These are phyloP conservation scores for Tetramorium simillimum DNA, from an alignment of 1,140 invertebrate genomes.

Conservation along the genomic window DNA sequence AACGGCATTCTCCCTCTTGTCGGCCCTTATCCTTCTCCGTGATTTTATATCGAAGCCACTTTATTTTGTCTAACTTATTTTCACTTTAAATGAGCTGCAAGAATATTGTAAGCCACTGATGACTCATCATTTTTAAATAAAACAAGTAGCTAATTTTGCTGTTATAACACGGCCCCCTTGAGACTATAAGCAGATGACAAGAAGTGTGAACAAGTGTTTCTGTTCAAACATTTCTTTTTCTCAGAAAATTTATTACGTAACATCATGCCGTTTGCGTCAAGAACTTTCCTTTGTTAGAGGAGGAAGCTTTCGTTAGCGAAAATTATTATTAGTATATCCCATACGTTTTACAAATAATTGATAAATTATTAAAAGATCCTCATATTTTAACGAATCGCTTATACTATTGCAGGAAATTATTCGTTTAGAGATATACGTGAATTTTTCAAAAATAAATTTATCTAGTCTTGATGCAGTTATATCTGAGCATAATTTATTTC, in stretches of 20 bases:
- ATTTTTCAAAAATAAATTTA: not conserved
- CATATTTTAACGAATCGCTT: not conserved
- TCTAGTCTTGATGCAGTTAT: not conserved
- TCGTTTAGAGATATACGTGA: not conserved
- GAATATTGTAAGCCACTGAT: not conserved
- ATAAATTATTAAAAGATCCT: not conserved
- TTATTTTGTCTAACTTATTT: not conserved
- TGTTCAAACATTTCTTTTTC: conserved; percentile 8
- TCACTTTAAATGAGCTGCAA: not conserved
- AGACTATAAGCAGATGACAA: not conserved
- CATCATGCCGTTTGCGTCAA: not conserved
- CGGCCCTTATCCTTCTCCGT: not conserved
- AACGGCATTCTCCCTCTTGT: not conserved
- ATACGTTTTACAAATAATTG: not conserved
- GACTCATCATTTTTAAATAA: not conserved
- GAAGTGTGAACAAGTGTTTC: not conserved
- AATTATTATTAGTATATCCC: not conserved
- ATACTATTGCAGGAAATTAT: not conserved
- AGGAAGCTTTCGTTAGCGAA: not conserved
- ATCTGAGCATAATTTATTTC: not conserved
- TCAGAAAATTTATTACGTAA: conserved; percentile 17
- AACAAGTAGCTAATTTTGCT: not conserved
- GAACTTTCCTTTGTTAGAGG: not conserved
- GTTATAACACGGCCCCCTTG: not conserved
- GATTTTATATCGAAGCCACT: conserved; percentile 3